phyloP scores from a whole-genome alignment of 2,888 invertebrate species.

The Dynastes maya region DNA sequence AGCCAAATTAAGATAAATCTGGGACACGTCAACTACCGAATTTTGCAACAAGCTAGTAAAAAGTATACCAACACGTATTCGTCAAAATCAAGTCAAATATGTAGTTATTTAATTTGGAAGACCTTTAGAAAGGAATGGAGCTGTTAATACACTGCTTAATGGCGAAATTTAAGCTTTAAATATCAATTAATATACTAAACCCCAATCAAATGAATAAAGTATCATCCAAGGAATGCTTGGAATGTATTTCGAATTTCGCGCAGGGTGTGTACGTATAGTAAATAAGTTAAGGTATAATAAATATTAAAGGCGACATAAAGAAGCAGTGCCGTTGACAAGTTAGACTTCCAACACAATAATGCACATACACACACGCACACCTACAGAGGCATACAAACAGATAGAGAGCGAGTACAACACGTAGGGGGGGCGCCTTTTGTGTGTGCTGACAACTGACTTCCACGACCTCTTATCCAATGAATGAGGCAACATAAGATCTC shows the following conservation, averaged over 20 bases:
- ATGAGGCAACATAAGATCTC: constrained; percentile 57
- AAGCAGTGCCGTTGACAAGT: constrained; percentile 66
- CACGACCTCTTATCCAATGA: constrained; percentile 62
- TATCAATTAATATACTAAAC: neutral
- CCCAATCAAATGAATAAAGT: neutral
- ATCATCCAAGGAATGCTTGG: neutral
- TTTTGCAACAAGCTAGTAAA: too few relatives aligned
- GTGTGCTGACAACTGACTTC: constrained; percentile 60
- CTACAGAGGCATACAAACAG: too few relatives aligned
- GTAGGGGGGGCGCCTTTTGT: constrained; percentile 58
- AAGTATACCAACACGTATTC: too few relatives aligned
- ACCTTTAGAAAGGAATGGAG: too few relatives aligned
- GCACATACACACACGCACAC: constrained; percentile 51
- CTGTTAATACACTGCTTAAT: too few relatives aligned
- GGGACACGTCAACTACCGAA: too few relatives aligned
- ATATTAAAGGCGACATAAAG: constrained; percentile 63
- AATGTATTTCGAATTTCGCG: neutral
- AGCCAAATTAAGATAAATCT: too few relatives aligned
- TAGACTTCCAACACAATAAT: constrained; percentile 64
- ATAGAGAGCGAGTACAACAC: constrained; percentile 48
- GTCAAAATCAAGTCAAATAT: too few relatives aligned
- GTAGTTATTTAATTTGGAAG: too few relatives aligned
- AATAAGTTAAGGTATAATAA: constrained; percentile 59
- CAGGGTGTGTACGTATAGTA: neutral
- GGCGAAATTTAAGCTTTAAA: too few relatives aligned